These are phyloP conservation scores for Netelia virgata DNA, from an alignment of 2,888 invertebrate genomes.

Conservation along the genomic window DNA sequence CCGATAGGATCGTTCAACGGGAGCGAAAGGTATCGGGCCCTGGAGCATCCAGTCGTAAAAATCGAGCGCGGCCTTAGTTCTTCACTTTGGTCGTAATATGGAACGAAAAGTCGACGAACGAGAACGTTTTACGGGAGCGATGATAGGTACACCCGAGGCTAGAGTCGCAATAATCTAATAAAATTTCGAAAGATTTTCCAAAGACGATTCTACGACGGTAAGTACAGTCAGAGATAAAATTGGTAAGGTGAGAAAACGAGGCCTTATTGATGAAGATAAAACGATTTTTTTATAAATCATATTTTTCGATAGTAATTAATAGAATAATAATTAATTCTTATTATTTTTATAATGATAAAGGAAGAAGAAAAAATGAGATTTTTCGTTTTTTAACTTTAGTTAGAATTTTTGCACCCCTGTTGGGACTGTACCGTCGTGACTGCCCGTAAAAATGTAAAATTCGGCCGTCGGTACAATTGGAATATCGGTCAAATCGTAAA, in stretches of 20 bases:
- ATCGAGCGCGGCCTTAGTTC: constrained; percentile 27
- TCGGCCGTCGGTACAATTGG: constrained; percentile 36
- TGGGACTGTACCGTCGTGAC: constrained; percentile 15
- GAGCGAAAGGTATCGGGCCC: not conserved
- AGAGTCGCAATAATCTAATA: constrained; percentile 73
- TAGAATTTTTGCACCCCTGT: no score
- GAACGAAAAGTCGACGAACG: constrained; percentile 27
- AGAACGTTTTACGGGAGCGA: constrained; percentile 61
- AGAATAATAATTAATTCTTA: no score
- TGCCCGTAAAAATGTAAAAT: constrained; percentile 62
- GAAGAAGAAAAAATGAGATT: no score
- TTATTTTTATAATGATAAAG: no score
- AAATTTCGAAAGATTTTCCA: constrained; percentile 64
- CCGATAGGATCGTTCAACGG: constrained; percentile 20
- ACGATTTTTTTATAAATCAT: not conserved
- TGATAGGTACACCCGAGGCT: constrained; percentile 64
- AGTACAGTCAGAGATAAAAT: constrained; percentile 26
- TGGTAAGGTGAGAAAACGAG: not conserved
- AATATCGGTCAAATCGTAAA: constrained; percentile 51
- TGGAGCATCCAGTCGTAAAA: constrained; percentile 50
- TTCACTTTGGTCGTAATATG: constrained; percentile 49
- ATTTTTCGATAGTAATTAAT: no score
- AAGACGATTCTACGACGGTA: constrained; percentile 34
- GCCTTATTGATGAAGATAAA: not conserved
- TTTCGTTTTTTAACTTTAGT: no score